Base-by-base conservation (phyloP, 2,888 invertebrate species). In the Brachypalpus laphriformis region DNA sequence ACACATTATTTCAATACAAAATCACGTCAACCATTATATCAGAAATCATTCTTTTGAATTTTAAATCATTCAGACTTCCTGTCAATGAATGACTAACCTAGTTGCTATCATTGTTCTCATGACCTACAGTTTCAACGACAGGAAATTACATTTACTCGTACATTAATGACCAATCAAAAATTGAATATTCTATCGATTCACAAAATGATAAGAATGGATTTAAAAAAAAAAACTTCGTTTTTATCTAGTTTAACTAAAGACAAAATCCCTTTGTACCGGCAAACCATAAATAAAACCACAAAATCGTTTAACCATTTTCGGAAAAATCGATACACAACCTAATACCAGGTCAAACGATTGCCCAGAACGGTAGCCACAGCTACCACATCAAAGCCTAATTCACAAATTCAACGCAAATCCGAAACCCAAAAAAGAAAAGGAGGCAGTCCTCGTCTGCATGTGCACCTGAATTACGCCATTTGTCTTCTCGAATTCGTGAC, bases 381-480 rank as follows among this genome's bases (percentile, higher is more conserved):
- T 11, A 45, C 54, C 42, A 45, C 54, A 75, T 57, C 37, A 66
- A 65, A 75, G 56, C 22, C 40, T 22, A 66, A 66, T 75, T 66
- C 28, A 59, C 56, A 65, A 75, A 42, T 74, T 31, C 20, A 57
- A 65, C 65, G 61, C 45, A 56, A 56, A 63, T 51, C 59, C 66
- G 28, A 14, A 28, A 18, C 22, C 47, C 8, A 49, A 49, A 54
- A 45, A 18, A 56, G 11, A 34, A 9, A 57, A 25, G 7, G 34
- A 49, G 37, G 14, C 14, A 66, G 25, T 68, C 40, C 37, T 68
- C 49, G 51, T 61, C 76, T 61, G 51, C 68, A 59, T 76, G 59
- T 72, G 77, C 82, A 66, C 77, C 82, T 82, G 71, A 77, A 76
- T 82, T 82, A 82, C 82, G 71, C 82, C 61, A 75, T 81, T 66